phyloP scores from a whole-genome alignment of 1,140 invertebrate species.

The Bombyx mori region ASM3026992v2 NC_085131.1:10138001-10138500 shows the following conservation, averaged over 20 bases:
- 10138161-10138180: slow-evolving; percentile 34
- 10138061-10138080: slow-evolving; percentile 21
- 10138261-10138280: slow-evolving; percentile 43
- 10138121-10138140: slow-evolving; percentile 17
- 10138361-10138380: too few relatives aligned
- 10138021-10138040: not conserved
- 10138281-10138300: too few relatives aligned
- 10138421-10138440: too few relatives aligned
- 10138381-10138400: too few relatives aligned
- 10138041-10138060: slow-evolving; percentile 20
- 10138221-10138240: slow-evolving; percentile 14
- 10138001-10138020: not conserved
- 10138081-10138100: not conserved
- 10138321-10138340: too few relatives aligned
- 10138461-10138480: too few relatives aligned
- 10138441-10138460: too few relatives aligned
- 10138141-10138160: slow-evolving; percentile 39
- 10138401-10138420: too few relatives aligned
- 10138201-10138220: slow-evolving; percentile 18
- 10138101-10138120: not conserved
- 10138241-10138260: slow-evolving; percentile 39
- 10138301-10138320: too few relatives aligned
- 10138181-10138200: slow-evolving; percentile 18
- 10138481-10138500: too few relatives aligned
- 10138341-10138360: too few relatives aligned